Percentiles rank a stretch among this genome's conserved stretches.
Evolutionary conservation across 2,888 invertebrate species (phyloP).

Genomic region (Drosophila picticornis): DNA sequence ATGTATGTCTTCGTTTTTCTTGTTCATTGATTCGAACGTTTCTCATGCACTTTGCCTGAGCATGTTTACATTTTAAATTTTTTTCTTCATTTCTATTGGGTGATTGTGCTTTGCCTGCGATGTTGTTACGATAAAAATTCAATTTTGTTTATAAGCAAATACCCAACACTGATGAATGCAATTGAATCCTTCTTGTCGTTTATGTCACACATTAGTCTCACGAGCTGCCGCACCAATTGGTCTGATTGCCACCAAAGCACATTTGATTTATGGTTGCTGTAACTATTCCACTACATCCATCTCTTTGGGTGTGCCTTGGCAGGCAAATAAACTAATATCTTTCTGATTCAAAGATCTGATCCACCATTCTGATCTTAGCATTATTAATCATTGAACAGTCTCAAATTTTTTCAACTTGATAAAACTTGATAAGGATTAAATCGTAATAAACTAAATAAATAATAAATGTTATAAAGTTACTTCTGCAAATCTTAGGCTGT

Average conservation of each 20-base stretch:
- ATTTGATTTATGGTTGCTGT: constrained; percentile 33
- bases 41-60: constrained; percentile 46
- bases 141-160: constrained; percentile 68
- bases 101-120: constrained; percentile 18
- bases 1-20: constrained; percentile 65
- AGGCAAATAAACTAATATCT: not conserved
- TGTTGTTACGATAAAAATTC: constrained; percentile 74
- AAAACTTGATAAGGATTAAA: not conserved
- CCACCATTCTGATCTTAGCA: not conserved
- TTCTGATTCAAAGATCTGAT: no score
- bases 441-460: not conserved
- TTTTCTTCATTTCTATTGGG: constrained; percentile 21
- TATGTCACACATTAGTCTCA: constrained; percentile 50
- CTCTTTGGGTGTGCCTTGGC: not conserved
- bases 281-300: constrained; percentile 1
- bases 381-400: not conserved
- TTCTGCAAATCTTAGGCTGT: not conserved
- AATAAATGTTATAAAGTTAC: not conserved
- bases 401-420: not conserved
- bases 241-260: not conserved
- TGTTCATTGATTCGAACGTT: constrained; percentile 72
- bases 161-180: constrained; percentile 19
- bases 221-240: constrained; percentile 35
- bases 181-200: constrained; percentile 42
- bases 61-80: constrained; percentile 40